phyloP scores from a whole-genome alignment of 2,797 vertebrate species.

The Tapirus indicus region DNA sequence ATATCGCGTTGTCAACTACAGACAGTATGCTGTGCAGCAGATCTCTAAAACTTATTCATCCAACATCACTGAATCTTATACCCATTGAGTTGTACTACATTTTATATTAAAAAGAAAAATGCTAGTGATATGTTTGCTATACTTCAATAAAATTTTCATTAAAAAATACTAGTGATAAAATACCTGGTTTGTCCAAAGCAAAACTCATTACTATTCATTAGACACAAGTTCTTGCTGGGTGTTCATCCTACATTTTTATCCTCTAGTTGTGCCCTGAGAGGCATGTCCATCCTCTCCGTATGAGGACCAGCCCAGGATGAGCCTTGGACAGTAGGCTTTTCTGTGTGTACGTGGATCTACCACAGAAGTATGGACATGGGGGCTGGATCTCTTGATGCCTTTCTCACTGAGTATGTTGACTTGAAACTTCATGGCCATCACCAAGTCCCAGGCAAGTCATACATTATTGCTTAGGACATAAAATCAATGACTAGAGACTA shows the following conservation, averaged over 20 bases:
- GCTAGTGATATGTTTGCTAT: background rate
- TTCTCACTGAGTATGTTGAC: background rate
- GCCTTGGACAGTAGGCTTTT: background rate
- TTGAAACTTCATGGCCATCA: background rate
- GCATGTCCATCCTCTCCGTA: background rate
- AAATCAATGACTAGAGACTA: background rate
- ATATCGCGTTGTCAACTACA: background rate
- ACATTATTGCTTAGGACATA: background rate
- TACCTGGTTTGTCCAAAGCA: background rate
- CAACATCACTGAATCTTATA: background rate
- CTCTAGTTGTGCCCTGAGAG: background rate
- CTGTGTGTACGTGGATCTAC: background rate
- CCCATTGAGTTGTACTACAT: background rate
- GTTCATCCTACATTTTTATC: background rate
- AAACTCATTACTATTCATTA: background rate
- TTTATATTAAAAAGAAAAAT: conserved; percentile 38
- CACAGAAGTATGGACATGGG: background rate
- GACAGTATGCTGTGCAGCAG: background rate
- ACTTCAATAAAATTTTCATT: background rate
- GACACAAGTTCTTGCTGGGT: background rate
- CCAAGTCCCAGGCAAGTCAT: background rate
- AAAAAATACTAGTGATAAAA: background rate
- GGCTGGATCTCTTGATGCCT: background rate
- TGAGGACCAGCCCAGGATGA: background rate
- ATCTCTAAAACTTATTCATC: background rate